phyloP scores from a whole-genome alignment of 1,140 invertebrate species.

The Dendroctonus ponderosae region DNA sequence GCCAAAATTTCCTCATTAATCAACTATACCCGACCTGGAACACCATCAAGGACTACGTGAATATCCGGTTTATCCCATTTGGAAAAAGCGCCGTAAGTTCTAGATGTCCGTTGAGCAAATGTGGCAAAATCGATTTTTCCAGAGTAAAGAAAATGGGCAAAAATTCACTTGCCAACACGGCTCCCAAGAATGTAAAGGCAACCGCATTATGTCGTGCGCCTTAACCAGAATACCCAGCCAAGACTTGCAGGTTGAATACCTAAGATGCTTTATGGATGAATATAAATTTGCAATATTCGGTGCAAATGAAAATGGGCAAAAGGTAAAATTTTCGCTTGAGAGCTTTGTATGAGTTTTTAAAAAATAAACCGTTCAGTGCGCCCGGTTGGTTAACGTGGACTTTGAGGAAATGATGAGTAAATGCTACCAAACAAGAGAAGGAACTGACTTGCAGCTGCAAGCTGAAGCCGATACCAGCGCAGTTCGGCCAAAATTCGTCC shows the following conservation, averaged over 20 bases:
- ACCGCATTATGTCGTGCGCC: constrained; percentile 44
- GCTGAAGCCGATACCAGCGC: constrained; percentile 57
- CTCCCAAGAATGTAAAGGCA: constrained; percentile 44
- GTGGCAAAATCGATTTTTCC: constrained; percentile 7
- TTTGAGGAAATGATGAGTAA: constrained; percentile 45
- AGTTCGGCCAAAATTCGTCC: constrained; percentile 59
- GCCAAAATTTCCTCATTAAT: constrained; percentile 62
- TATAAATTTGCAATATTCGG: constrained; percentile 32
- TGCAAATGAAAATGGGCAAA: constrained; percentile 38
- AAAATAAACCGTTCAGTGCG: constrained; percentile 53
- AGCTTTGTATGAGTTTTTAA: not conserved
- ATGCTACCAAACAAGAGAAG: constrained; percentile 53
- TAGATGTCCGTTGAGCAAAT: not conserved
- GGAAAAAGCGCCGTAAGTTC: constrained; percentile 70
- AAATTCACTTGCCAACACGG: constrained; percentile 47
- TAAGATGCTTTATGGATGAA: constrained; percentile 45
- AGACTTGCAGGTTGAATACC: constrained; percentile 42
- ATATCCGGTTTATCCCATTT: constrained; percentile 66
- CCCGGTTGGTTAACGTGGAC: constrained; percentile 46
- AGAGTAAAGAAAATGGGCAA: constrained; percentile 40
- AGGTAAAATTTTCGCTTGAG: constrained; percentile 22
- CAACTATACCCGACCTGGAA: constrained; percentile 56
- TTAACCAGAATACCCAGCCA: constrained; percentile 37
- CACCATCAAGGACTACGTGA: constrained; percentile 53
- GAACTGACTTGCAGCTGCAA: constrained; percentile 55